phyloP scores from a whole-genome alignment of 2,113 vertebrate genomes.

The Malurus elegans region DNA sequence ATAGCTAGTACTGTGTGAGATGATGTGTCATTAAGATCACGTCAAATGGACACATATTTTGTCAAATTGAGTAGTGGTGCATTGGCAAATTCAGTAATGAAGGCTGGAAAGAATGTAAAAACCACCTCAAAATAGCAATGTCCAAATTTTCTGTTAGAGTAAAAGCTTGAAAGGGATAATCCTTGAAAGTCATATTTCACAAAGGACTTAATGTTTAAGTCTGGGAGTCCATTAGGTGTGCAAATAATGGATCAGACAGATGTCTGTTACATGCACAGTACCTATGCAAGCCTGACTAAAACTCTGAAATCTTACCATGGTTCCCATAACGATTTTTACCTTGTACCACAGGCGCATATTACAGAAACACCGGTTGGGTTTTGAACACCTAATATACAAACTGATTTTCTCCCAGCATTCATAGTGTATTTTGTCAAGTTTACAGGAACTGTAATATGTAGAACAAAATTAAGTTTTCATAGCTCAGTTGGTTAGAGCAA shows the following conservation, averaged over 20 bases:
- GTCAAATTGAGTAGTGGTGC: not conserved
- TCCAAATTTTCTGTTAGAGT: not conserved
- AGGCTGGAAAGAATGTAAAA: not conserved
- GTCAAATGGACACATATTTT: not conserved
- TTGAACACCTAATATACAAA: not conserved
- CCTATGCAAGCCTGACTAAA: not conserved
- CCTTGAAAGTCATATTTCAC: not conserved
- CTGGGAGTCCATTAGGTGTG: not conserved
- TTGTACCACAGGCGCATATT: not conserved
- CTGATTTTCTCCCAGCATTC: not conserved
- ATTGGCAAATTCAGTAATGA: not conserved
- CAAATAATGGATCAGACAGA: not conserved
- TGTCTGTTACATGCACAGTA: not conserved
- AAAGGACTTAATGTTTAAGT: not conserved
- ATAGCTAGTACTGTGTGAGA: not conserved
- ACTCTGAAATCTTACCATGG: not conserved
- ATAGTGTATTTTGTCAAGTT: not conserved
- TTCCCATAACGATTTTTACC: not conserved
- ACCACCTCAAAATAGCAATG: not conserved
- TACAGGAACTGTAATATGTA: not conserved
- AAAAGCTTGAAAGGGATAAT: not conserved
- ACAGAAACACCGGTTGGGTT: not conserved
- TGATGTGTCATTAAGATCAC: not conserved
- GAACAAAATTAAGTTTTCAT: not conserved
- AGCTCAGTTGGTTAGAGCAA: not conserved